Evolutionary conservation across 2,113 vertebrate genomes (phyloP), one percentile per base, ranked within the genome.

Genomic region (Scophthalmus maximus): DNA sequence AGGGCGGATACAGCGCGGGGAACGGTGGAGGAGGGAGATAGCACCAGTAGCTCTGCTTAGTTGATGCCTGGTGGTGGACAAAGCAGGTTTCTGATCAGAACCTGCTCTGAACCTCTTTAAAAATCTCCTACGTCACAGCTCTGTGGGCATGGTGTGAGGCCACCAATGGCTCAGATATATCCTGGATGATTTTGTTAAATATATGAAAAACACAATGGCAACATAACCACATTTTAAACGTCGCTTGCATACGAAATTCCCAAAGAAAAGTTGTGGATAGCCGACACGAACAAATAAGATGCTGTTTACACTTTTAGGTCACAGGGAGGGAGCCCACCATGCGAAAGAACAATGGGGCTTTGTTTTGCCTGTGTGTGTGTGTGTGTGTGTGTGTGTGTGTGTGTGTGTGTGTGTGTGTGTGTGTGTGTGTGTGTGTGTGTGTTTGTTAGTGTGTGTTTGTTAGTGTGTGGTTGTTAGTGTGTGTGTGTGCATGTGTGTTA

Each of bases 301-400:
- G 51, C 58, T 80, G 82, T 87, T 87, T 75, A 79, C 62, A 59
- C 63, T 75, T 61, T 60, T 0, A 67, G 62, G 20, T 58, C 67
- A 23, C 62, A 50, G 65, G 25, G 67, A 50, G 65, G 25, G 67
- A 74, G 62, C 26, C 62, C n/a, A 74, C 59, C 61, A 82, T 58
- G 73, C 73, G 8, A 67, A 68, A 73, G 86, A 85, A 90, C 88
- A 90, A 91, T 84, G 49, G 66, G 60, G 76, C 86, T 79, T 86
- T 92, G 79, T 92, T 30, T 32, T 6, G n/a, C 1, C 7, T 42
- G 36, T 56, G 64, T 67, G 60, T 50, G 8, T 62, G 49, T 72
- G 65, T 68, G 61, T 26, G 64, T 44, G 67, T 27, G 58, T 34
- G 20, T 22, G 26, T 65, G 23, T 73, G 46, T 47, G 55, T 32